Conservation (phyloP, 2,113 vertebrate genomes). For the Chamaea fasciata region DNA sequence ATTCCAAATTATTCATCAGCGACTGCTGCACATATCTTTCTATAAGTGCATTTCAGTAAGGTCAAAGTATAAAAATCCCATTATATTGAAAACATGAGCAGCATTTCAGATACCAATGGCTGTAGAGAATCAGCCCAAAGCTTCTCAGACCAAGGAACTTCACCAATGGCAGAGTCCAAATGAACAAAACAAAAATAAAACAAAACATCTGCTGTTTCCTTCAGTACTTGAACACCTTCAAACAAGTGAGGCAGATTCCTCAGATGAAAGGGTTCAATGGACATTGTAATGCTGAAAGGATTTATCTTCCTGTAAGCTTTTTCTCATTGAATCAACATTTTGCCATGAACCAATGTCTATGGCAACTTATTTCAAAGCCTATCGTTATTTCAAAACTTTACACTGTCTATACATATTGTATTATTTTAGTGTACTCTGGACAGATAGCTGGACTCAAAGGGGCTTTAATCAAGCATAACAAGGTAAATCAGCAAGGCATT, state of each 20-base stretch:
- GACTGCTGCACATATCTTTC: neutral
- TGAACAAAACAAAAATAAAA: neutral
- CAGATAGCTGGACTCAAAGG: neutral
- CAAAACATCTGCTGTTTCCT: neutral
- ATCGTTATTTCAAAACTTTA: neutral
- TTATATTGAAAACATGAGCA: neutral
- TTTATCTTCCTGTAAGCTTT: neutral
- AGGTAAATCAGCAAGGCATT: neutral
- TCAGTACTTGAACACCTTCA: neutral
- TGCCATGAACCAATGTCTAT: neutral
- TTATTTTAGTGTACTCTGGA: neutral
- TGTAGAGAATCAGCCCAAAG: neutral
- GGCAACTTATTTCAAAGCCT: neutral
- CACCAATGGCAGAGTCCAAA: neutral
- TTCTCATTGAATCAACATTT: neutral
- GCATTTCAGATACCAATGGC: neutral
- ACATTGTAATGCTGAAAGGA: neutral
- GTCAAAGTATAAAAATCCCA: neutral
- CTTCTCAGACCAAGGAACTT: neutral
- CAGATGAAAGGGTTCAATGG: neutral
- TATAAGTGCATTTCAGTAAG: neutral
- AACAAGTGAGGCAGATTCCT: neutral
- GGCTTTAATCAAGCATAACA: neutral
- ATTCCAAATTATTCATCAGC: neutral
- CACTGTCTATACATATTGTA: no score